These are phyloP conservation scores for Protodeltote pygarga DNA, from an alignment of 2,888 invertebrate species.

Conservation along the genomic window DNA sequence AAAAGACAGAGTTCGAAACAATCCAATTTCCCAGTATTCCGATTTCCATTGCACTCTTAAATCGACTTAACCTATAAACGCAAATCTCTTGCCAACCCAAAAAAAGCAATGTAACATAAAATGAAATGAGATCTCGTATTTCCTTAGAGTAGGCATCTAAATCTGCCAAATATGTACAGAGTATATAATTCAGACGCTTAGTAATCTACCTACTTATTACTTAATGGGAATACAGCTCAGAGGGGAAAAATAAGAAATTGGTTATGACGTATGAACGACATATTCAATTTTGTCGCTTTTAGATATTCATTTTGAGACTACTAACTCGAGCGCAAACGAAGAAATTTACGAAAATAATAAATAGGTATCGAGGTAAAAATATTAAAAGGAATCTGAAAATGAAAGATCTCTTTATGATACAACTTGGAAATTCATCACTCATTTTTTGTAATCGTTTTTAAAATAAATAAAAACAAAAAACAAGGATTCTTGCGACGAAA, in stretches of 20 bases:
- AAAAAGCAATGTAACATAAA: slow-evolving; percentile 13
- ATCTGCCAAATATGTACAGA: slow-evolving; percentile 7
- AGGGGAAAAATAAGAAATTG: slow-evolving; percentile 44
- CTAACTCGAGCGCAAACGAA: no score
- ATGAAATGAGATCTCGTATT: slow-evolving; percentile 12
- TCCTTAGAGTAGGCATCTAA: neutral
- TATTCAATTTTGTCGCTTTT: slow-evolving; percentile 51
- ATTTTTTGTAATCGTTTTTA: no score
- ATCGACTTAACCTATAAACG: slow-evolving; percentile 13
- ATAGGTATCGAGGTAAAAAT: no score
- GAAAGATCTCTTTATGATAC: no score
- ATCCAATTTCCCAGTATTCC: slow-evolving; percentile 32
- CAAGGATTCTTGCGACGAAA: no score
- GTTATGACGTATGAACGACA: slow-evolving; percentile 52
- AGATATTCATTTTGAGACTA: slow-evolving; percentile 6
- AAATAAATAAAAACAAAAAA: no score
- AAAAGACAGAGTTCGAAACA: slow-evolving; percentile 16
- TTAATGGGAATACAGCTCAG: slow-evolving; percentile 23
- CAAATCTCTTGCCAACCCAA: slow-evolving; percentile 12
- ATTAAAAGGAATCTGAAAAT: no score
- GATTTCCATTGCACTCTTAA: slow-evolving; percentile 24
- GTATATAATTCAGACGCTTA: slow-evolving; percentile 1
- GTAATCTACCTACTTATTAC: slow-evolving; percentile 31
- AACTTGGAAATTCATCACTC: no score
- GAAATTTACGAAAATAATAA: no score